Evolutionary conservation across 2,888 invertebrate species (phyloP).

Genomic region (Melinopterus prodromus): DNA sequence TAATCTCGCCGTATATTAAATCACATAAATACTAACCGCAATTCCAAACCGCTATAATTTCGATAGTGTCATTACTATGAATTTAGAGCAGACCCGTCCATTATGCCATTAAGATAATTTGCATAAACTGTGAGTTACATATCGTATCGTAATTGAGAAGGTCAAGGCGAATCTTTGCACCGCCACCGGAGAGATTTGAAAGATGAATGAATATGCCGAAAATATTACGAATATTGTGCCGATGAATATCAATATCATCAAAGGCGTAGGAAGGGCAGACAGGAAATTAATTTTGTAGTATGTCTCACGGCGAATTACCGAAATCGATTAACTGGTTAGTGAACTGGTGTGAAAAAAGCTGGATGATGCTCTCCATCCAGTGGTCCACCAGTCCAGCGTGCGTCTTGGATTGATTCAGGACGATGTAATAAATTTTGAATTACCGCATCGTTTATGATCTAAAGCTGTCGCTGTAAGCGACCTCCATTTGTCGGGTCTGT

Average conservation of each 20-base stretch:
- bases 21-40: not conserved
- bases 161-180: conserved; percentile 4
- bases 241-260: not conserved
- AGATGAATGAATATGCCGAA: not conserved
- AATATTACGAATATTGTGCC: not conserved
- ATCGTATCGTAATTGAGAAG: not conserved
- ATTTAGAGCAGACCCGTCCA: not conserved
- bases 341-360: conserved; percentile 22
- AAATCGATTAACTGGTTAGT: conserved; percentile 31
- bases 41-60: not conserved
- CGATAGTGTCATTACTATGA: not conserved
- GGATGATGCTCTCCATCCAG: conserved; percentile 7
- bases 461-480: not conserved
- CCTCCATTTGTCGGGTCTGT: not conserved
- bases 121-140: not conserved
- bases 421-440: not conserved
- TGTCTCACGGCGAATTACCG: conserved; percentile 28
- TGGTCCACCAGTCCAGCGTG: not conserved
- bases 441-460: not conserved
- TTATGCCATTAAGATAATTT: not conserved
- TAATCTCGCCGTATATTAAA: not conserved
- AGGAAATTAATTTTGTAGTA: conserved; percentile 29
- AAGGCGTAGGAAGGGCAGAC: conserved; percentile 5
- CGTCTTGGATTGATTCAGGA: not conserved
- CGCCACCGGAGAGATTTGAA: not conserved